Conservation (phyloP, 1,140 invertebrate species). For the Pollicipes pollicipes region DNA sequence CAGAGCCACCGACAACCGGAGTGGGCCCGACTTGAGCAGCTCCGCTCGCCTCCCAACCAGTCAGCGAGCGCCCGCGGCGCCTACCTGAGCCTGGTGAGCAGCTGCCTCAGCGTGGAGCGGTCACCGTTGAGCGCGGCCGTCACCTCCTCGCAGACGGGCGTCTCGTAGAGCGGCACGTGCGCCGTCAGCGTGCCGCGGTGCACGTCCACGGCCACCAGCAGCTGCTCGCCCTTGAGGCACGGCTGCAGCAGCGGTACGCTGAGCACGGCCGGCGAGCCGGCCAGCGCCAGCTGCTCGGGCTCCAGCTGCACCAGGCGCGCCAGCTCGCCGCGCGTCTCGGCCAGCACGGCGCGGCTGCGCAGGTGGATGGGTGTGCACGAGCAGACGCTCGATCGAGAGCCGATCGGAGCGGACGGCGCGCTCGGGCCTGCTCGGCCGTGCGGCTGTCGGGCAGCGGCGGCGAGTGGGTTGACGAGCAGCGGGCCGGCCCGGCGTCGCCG, state of each 20-base stretch:
- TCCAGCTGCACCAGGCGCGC: slow-evolving; percentile 37
- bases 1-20: too few relatives aligned
- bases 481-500: slow-evolving; percentile 58
- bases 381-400: slow-evolving; percentile 77
- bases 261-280: slow-evolving; percentile 74
- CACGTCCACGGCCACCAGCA: slow-evolving; percentile 80
- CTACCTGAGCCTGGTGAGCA: too few relatives aligned
- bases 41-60: too few relatives aligned
- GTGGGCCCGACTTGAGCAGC: too few relatives aligned
- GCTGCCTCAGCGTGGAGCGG: slow-evolving; percentile 41
- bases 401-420: slow-evolving; percentile 65
- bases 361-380: slow-evolving; percentile 97
- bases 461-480: slow-evolving; percentile 13
- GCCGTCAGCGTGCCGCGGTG: slow-evolving; percentile 70
- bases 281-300: slow-evolving; percentile 35
- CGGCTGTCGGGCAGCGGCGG: slow-evolving; percentile 18
- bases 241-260: slow-evolving; percentile 72
- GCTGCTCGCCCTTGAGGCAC: slow-evolving; percentile 70
- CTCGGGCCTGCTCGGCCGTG: slow-evolving; percentile 55
- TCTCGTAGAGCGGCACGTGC: slow-evolving; percentile 75
- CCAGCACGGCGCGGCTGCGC: slow-evolving; percentile 58
- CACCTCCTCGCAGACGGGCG: slow-evolving; percentile 55
- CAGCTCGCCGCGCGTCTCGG: slow-evolving; percentile 63
- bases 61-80: too few relatives aligned
- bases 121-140: slow-evolving; percentile 62